Evolutionary conservation across 2,888 invertebrate genomes (phyloP), one percentile per base, ranked within the genome.

Genomic region (Calameuta filiformis): DNA sequence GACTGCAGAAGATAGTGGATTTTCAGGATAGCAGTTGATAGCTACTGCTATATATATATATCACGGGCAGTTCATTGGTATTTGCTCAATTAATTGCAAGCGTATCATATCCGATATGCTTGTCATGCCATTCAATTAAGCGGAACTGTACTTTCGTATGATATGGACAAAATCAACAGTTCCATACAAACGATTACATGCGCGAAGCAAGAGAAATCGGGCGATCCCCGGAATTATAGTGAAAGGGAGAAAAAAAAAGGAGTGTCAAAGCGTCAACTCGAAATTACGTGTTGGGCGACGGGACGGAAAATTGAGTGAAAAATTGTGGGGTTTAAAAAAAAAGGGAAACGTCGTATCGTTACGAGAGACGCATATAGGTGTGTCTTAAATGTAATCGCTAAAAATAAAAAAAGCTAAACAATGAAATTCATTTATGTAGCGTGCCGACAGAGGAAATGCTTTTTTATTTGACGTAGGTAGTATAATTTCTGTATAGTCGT

Each of bases 201-300:
- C 56, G 56, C 9, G 56, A 23, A 9, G 9, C 23, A 23, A 6
- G 23, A 56, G 23, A 23, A 56, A 56, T 56, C 56, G 56, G 56
- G 56, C 23, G 56, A 56, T 23, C 56, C 9, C 23, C 9, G 23
- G 23, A 73, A 79, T 34, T 73, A 73, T 34, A 73, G 73, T 68
- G 30, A 23, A 40, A 79, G 74, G 68, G 4, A 0, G 15, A 40
- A 40, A 40, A 56, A 12, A 56, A 56, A 15, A 40, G 15, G 9
- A 68, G 35, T 35, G 71, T 33, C 35, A 79, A 73, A 68, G 33
- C 35, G 31, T 75, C 33, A 69, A 69, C 34, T 75, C 71, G 68
- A 79, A 79, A 69, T 79, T 30, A 77, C n/a, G 30, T 11, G 23
- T 68, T 71, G 40, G 35, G 68, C 37, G 75, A 35, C 68, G 75